These are phyloP conservation scores for Rhodophaea formosa DNA, from an alignment of 2,888 invertebrate genomes.

Conservation along the genomic window DNA sequence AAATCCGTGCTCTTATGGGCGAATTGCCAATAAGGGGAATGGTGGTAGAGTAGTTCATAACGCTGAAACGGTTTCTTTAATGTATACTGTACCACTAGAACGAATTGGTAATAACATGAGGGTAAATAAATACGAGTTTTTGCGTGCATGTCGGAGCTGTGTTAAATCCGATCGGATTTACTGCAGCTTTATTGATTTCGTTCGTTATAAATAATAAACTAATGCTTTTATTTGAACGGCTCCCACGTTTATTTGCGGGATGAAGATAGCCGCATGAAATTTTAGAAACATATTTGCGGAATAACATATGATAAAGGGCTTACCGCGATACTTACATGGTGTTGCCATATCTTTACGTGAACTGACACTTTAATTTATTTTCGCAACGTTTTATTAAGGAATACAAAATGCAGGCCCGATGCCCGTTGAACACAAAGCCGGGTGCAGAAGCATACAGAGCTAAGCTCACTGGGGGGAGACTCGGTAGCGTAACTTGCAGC, in stretches of 20 bases:
- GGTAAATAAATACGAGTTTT: constrained; percentile 27
- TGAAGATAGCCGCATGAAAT: not conserved
- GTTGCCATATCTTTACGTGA: constrained; percentile 19
- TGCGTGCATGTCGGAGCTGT: constrained; percentile 25
- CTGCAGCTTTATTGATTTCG: not conserved
- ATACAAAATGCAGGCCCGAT: constrained; percentile 53
- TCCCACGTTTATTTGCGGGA: not conserved
- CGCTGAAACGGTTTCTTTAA: constrained; percentile 27
- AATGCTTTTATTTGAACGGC: not conserved
- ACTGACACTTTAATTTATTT: constrained; percentile 48
- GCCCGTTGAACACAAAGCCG: constrained; percentile 53
- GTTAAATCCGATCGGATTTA: constrained; percentile 7
- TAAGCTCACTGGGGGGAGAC: constrained; percentile 56
- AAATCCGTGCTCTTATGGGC: constrained; percentile 55
- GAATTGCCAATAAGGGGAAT: constrained; percentile 67
- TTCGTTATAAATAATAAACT: not conserved
- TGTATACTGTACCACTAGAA: constrained; percentile 17
- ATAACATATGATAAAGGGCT: not conserved
- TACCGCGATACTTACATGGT: not conserved
- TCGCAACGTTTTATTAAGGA: constrained; percentile 53
- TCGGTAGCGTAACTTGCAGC: constrained; percentile 59
- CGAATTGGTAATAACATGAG: constrained; percentile 17
- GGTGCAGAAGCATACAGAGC: constrained; percentile 44
- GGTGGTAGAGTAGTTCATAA: constrained; percentile 58
- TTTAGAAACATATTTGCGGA: not conserved